Conservation (phyloP, 2,113 vertebrate genomes). For the Catharus minimus region DNA sequence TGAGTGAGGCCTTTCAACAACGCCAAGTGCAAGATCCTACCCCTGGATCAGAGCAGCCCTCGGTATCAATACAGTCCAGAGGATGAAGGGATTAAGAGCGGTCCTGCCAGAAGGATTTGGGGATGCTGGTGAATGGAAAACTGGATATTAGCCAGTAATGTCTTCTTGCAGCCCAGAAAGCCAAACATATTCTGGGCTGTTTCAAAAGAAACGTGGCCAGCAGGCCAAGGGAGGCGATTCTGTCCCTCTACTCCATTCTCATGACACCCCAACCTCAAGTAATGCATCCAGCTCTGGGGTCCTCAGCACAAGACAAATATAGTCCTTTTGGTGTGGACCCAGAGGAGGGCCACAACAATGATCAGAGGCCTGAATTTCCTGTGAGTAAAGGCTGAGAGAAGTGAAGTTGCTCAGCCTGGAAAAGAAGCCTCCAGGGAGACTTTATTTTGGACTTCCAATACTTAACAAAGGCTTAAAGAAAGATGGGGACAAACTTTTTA, state of each 20-base stretch:
- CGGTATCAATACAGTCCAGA: background rate
- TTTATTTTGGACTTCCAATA: background rate
- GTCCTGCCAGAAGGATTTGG: background rate
- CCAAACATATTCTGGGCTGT: background rate
- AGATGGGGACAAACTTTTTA: background rate
- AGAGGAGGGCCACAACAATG: background rate
- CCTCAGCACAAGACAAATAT: background rate
- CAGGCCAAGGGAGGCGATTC: background rate
- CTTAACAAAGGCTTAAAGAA: background rate
- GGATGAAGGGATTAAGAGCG: background rate
- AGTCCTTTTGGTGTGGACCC: rapidly evolving
- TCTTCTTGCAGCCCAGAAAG: background rate
- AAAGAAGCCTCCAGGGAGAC: background rate
- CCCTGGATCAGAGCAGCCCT: background rate
- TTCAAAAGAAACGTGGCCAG: background rate
- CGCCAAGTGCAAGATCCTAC: background rate
- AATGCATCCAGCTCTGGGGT: background rate
- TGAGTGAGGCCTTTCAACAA: background rate
- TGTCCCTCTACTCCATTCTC: background rate
- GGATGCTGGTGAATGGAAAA: background rate
- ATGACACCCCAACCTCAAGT: background rate
- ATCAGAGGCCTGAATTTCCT: background rate
- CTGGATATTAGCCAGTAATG: background rate
- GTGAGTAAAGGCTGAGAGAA: background rate
- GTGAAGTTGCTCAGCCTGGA: background rate